A percentile compares a stretch with the other conserved stretches of the same genome.
phyloP scores from a whole-genome alignment of 2,888 invertebrate species.

The Agrenia bidenticulata region DNA sequence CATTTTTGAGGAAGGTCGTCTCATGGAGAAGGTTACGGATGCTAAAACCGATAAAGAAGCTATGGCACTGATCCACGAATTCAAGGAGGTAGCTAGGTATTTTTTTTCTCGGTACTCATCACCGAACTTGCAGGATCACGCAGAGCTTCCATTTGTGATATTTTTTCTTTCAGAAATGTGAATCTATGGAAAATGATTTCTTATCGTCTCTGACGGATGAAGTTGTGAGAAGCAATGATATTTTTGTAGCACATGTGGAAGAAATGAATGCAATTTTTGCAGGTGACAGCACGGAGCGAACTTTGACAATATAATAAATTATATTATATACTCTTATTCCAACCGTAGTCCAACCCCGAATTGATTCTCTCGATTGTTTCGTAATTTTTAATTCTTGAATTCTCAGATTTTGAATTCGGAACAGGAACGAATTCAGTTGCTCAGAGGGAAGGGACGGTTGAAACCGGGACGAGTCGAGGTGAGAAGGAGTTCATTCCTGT shows the following conservation, averaged over 20 bases:
- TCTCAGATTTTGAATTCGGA: too few relatives aligned
- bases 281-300: not conserved
- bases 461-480: not conserved
- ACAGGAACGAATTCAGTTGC: too few relatives aligned
- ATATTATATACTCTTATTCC: too few relatives aligned
- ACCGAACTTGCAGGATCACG: too few relatives aligned
- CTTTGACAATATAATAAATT: too few relatives aligned
- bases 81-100: not conserved
- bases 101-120: too few relatives aligned
- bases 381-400: too few relatives aligned
- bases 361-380: too few relatives aligned
- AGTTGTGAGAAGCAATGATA: not conserved
- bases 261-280: not conserved
- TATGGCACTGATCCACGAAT: not conserved
- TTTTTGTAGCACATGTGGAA: not conserved
- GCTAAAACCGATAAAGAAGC: not conserved
- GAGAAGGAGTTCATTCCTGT: conserved; percentile 25
- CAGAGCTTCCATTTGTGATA: too few relatives aligned
- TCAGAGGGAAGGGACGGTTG: not conserved
- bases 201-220: not conserved
- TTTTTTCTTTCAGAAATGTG: not conserved
- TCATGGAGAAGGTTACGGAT: not conserved
- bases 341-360: too few relatives aligned
- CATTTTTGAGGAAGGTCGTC: not conserved
- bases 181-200: not conserved